phyloP scores from a whole-genome alignment of 2,113 vertebrate genomes.

The Montifringilla adamsi region DNA sequence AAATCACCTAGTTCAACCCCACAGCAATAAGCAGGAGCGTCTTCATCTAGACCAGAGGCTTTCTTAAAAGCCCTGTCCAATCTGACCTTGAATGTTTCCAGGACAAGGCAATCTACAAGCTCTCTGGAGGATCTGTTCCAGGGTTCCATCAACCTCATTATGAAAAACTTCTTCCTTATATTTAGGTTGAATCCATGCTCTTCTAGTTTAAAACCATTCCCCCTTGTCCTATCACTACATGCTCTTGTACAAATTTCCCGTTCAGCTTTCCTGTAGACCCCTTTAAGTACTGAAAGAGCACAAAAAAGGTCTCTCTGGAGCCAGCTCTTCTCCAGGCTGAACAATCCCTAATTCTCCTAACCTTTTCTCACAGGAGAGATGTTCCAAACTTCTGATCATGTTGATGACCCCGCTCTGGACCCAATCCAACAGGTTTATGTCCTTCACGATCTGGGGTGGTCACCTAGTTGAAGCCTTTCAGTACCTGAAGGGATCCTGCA shows the following conservation, averaged over 20 bases:
- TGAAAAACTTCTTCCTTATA: background rate
- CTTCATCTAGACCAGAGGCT: background rate
- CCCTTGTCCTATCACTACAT: background rate
- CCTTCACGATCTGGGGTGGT: background rate
- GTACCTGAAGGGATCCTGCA: background rate
- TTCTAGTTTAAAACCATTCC: background rate
- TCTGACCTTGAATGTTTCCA: background rate
- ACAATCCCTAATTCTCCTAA: background rate
- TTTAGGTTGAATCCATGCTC: background rate
- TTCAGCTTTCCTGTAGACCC: background rate
- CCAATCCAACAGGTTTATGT: background rate
- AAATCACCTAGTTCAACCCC: background rate
- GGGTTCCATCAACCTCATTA: background rate
- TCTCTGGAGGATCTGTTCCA: background rate
- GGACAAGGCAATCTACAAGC: rapidly evolving
- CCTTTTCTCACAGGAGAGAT: background rate
- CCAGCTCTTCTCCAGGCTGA: background rate
- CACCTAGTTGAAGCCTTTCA: background rate
- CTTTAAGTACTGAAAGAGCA: background rate
- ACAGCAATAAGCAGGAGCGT: background rate
- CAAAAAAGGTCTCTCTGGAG: rapidly evolving
- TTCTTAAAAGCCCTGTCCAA: background rate
- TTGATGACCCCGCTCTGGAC: background rate
- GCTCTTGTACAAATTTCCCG: background rate
- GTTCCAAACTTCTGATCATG: background rate